phyloP scores from a whole-genome alignment of 2,113 vertebrate species.

The Cryptomyrus ogoouensis region DNA sequence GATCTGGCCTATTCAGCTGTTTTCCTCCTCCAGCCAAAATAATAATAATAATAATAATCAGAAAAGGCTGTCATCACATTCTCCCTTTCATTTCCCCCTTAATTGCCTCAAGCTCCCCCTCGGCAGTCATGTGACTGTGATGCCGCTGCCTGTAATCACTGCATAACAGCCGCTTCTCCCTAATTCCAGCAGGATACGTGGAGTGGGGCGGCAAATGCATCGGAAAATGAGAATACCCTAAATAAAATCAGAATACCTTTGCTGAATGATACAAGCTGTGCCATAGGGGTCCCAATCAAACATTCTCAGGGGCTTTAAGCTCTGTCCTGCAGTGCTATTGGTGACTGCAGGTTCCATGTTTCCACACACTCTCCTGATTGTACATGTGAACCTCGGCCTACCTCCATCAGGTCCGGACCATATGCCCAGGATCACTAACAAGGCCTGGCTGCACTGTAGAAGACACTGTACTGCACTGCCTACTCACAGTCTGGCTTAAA shows the following conservation, averaged over 20 bases:
- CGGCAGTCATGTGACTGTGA: background rate
- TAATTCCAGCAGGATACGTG: background rate
- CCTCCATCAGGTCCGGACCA: background rate
- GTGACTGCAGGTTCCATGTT: background rate
- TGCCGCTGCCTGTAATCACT: background rate
- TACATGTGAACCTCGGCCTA: background rate
- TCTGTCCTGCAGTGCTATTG: background rate
- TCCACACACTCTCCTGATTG: background rate
- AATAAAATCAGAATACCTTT: background rate
- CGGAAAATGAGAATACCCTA: background rate
- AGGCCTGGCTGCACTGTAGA: background rate
- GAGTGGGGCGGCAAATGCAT: background rate
- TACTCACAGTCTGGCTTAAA: background rate
- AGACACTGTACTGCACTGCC: background rate
- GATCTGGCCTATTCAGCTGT: background rate
- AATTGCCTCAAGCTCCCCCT: background rate
- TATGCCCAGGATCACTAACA: background rate
- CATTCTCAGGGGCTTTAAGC: background rate
- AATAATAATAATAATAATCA: background rate
- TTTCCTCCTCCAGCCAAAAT: background rate
- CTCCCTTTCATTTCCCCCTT: background rate
- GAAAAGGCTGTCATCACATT: background rate
- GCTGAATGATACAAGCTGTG: background rate
- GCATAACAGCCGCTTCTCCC: background rate
- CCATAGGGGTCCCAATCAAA: background rate